Base-by-base conservation (phyloP, 1,140 invertebrate species). In the Globodera ellingtonae region DNA sequence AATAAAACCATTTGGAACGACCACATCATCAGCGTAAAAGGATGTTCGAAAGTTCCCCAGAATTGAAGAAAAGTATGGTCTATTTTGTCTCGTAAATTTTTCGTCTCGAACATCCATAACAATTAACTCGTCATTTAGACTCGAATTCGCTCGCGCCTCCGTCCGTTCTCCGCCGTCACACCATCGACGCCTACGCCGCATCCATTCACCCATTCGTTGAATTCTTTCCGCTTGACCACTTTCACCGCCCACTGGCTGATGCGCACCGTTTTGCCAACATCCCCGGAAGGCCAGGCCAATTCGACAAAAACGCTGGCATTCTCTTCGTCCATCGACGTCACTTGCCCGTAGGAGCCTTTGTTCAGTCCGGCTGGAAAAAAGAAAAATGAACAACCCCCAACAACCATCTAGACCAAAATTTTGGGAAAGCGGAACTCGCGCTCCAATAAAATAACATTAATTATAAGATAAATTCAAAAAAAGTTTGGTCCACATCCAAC, bases 271-370 rank as follows among this genome's bases (percentile, higher is more conserved):
- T 80, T 75, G 21, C 69, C 62, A 2, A 44, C 59, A 35, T 71
- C 24, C 6, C 13, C 73, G 44, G 62, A 21, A 13, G 75, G 75
- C 75, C 75, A 77, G 18, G 75, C 65, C 52, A 83, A 35, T 56
- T 75, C 75, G 48, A 83, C 52, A 35, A 70, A 52, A 72, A 62
- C 62, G 48, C 76, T 69, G 15, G 69, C 59, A 47, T 74, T 81
- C 13, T 82, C 80, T 48, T 52, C 83, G 46, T 83, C 82, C 56
- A 83, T 73, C 18, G 46, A 56, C 21, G 47, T 72, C 15, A 83
- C 67, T 56, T 66, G 80, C 3, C 82, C 82, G 69, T 84, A 83
- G n/a, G 56, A 21, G 35, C 70, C 83, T 62, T 85, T 75, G 46
- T 81, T 24, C 46, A 59, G 70, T 7, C 70, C 65, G 10, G 24